Evolutionary conservation across 2,888 invertebrate species (phyloP), one percentile per base, ranked within the genome.

Genomic region (Hecatera dysodea): DNA sequence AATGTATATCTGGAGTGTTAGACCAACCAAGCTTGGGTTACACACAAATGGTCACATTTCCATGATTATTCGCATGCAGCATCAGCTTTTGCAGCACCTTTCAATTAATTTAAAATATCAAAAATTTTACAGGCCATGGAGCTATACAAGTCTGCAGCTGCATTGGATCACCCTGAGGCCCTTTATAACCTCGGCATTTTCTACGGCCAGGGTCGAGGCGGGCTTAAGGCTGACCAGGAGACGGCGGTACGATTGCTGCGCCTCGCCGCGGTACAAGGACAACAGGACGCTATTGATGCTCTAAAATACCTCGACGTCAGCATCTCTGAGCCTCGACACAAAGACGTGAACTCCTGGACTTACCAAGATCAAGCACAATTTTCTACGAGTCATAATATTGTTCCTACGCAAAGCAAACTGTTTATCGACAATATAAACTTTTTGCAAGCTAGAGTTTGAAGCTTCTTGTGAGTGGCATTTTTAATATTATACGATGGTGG

Each of bases 111-210:
- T 33, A 42, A 33, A n/a, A 50, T 44, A 39, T 66, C 0, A 12
- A 44, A 8, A 36, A n/a, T n/a, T 56, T 82, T 27, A 46, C 86
- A 97, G 97, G 98, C 98, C 60, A 97, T 96, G 89, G 96, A 97
- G 86, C 95, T 97, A 87, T 98, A 97, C 87, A 93, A 95, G 75
- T 92, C 96, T 70, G 98, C 97, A 52, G 97, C 97, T 24, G 94
- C 96, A 15, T 90, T 96, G 63, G 97, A 97, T 46, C 97, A 98
- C 87, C 95, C 97, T 3, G 96, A 96, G 75, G 97, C 98, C 0
- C 95, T 97, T 84, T 98, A 97, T 88, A 98, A 98, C 88, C 94
- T 98, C 64, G 97, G 97, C 4, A 96, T 97, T 60, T 97, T 97
- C 86, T 96, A 97, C 88, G 97, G 97, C 2, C 97, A 97, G 86